Percentiles rank a stretch among this genome's conserved stretches.
These are phyloP conservation scores for Syngnathus scovelli DNA, from an alignment of 2,113 vertebrate genomes.

Conservation along the genomic window DNA sequence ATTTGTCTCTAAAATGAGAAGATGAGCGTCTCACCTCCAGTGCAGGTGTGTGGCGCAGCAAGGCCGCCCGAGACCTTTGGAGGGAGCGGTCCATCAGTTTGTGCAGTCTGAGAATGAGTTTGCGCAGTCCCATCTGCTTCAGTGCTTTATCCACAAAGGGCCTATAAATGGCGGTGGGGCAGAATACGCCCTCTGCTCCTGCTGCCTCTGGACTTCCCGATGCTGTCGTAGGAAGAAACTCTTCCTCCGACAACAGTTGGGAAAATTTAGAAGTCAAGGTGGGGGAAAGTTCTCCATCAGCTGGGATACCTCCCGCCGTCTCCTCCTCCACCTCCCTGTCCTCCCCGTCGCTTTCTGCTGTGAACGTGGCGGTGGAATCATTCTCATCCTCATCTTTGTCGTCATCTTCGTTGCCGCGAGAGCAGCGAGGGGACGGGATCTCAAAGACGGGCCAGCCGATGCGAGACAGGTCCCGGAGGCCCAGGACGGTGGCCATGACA, in stretches of 20 bases:
- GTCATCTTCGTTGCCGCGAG: conserved; percentile 75
- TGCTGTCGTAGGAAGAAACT: conserved; percentile 61
- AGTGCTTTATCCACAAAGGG: conserved; percentile 99
- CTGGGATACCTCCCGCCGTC: conserved; percentile 15
- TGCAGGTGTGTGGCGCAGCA: conserved; percentile 77
- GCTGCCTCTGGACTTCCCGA: conserved; percentile 33
- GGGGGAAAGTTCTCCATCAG: conserved; percentile 60
- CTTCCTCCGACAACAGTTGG: conserved; percentile 81
- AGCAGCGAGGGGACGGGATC: conserved; percentile 88
- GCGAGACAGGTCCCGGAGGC: conserved; percentile 87
- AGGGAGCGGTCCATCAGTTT: conserved; percentile 97
- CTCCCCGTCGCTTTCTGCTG: conserved; percentile 80
- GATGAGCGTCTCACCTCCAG: conserved; percentile 76
- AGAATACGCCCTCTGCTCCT: conserved; percentile 69
- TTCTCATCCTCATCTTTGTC: conserved; percentile 75
- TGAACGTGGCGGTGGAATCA: conserved; percentile 75
- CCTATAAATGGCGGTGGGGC: conserved; percentile 92
- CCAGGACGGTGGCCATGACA: conserved; percentile 96
- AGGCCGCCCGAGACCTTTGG: conserved; percentile 85
- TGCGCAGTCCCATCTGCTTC: conserved; percentile 98
- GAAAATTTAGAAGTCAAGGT: conserved; percentile 69
- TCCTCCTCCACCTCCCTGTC: conserved; percentile 56
- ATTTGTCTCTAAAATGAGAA: not conserved
- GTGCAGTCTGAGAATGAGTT: conserved; percentile 93
- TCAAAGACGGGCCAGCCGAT: conserved; percentile 99